Conservation (phyloP, 1,140 invertebrate genomes). For the Aphidius gifuensis region DNA sequence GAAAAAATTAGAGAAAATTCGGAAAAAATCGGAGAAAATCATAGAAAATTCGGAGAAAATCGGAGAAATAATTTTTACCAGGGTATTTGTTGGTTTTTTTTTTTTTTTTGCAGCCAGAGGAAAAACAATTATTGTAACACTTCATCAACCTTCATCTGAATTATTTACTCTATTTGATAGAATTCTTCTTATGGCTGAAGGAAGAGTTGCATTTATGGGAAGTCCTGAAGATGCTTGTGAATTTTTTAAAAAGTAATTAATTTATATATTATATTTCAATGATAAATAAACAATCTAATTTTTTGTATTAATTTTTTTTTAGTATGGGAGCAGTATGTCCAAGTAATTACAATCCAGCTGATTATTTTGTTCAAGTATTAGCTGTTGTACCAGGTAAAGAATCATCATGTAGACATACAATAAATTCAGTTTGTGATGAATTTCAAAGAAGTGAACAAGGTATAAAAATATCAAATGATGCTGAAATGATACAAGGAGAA, state of each 20-base stretch:
- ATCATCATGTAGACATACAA: constrained; percentile 67
- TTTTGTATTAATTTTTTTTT: constrained; percentile 20
- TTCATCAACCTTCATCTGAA: constrained; percentile 95
- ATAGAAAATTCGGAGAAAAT: too few species aligned
- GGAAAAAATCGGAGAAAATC: too few species aligned
- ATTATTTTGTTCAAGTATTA: constrained; percentile 89
- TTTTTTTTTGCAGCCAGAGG: constrained; percentile 53
- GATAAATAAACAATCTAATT: too few species aligned
- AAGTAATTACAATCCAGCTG: constrained; percentile 91
- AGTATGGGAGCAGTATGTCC: constrained; percentile 76
- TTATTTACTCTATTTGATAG: constrained; percentile 90
- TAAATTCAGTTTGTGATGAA: constrained; percentile 75
- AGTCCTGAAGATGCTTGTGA: constrained; percentile 71
- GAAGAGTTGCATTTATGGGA: constrained; percentile 86
- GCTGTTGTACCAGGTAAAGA: constrained; percentile 83
- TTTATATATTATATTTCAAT: not conserved
- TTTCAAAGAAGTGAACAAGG: constrained; percentile 67
- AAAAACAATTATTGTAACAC: constrained; percentile 90
- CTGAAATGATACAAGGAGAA: constrained; percentile 49
- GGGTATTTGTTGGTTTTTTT: too few species aligned
- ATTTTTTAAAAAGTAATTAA: constrained; percentile 79
- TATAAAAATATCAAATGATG: constrained; percentile 57
- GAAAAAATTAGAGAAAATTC: too few species aligned
- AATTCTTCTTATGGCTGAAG: constrained; percentile 87
- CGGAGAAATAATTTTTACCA: too few species aligned